These are phyloP conservation scores for Pseudomugil gertrudae DNA, from an alignment of 2,797 vertebrate genomes.

Conservation along the genomic window DNA sequence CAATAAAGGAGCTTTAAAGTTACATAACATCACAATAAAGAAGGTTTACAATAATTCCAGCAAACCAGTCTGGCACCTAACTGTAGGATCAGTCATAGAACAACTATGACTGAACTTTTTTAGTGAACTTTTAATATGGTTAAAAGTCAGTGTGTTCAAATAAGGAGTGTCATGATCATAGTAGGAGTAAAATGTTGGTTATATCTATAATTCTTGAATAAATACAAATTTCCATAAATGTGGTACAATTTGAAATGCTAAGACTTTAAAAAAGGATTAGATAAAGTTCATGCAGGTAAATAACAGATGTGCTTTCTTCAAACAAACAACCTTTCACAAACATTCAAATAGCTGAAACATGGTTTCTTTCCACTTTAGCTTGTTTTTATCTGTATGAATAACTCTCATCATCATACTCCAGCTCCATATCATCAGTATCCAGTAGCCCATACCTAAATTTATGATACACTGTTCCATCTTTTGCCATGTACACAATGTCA, in stretches of 20 bases:
- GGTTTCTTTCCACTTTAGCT: neutral
- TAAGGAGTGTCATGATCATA: neutral
- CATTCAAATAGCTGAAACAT: neutral
- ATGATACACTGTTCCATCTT: constrained; percentile 91
- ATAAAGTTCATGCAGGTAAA: neutral
- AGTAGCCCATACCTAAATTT: constrained; percentile 92
- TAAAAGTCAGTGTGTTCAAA: neutral
- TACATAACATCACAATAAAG: neutral
- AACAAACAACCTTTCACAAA: constrained; percentile 4
- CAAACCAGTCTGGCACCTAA: neutral
- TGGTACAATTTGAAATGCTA: neutral
- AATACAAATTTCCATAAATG: neutral
- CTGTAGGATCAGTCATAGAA: neutral
- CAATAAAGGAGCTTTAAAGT: too few species aligned
- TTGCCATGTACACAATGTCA: constrained; percentile 94
- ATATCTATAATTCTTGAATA: neutral
- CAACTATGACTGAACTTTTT: too few species aligned
- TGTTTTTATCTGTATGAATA: constrained; percentile 74
- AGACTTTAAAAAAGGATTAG: neutral
- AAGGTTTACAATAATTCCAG: neutral
- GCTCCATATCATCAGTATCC: constrained; percentile 88
- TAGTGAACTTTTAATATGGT: neutral
- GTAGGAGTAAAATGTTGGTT: neutral
- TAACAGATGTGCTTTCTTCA: neutral
- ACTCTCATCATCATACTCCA: constrained; percentile 95